Evolutionary conservation across 2,888 invertebrate species (phyloP), one percentile per base, ranked within the genome.

Genomic region (Meandrusa payeni): DNA sequence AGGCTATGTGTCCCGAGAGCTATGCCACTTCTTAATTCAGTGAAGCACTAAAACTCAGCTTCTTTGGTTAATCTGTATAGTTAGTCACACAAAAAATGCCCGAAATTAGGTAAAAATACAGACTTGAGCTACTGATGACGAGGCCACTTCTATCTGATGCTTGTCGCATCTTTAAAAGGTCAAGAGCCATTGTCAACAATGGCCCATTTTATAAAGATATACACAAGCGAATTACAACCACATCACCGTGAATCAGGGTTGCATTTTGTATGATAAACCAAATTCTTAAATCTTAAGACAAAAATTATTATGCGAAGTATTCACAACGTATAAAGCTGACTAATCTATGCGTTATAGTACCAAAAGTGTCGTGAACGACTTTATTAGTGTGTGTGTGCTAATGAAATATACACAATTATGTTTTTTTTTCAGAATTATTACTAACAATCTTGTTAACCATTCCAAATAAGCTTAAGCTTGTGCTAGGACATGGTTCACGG

Each of bases 131-230:
- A 33, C 20, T 26, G 41, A 41, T 27, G 26, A 41, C 41, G 12
- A 12, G 9, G 26, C 26, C 9, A 33, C 33, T 41, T 41, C 9
- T 20, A n/a, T 4, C 3, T 15, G 31, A 39, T 24, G 31, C 26
- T 41, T 41, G 32, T 33, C 33, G 33, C 13, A 6, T 33, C 27
- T 33, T 33, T 27, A 33, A 33, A 33, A 19, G 32, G 41, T 41
- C 41, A 41, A 41, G 41, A 7, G 41, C 41, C n/a, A 33, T 33
- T 27, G 41, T 41, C 26, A 26, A 27, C 41, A 19, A n/a, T 9
- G 27, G 33, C 19, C 32, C 19, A 20, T 33, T 41, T 41, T 33
- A 41, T 41, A 27, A 33, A 20, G 13, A 7, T 34, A 1, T 6
- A 1, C 4, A 19, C 5, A n/a, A n/a, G 7, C 13, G 0, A 33